phyloP scores from a whole-genome alignment of 1,140 invertebrate species.

The Goniozus legneri region DNA sequence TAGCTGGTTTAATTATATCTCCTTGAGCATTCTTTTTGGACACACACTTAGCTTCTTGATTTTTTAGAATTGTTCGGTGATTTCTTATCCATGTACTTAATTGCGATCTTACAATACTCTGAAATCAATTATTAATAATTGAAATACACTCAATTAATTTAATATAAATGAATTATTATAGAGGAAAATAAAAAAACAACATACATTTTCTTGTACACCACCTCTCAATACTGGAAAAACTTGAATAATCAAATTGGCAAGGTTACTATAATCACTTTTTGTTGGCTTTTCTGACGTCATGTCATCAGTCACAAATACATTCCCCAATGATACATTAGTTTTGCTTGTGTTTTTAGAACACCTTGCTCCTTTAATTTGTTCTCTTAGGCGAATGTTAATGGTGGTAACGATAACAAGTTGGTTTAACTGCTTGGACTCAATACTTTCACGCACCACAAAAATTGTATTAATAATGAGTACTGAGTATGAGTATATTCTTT shows the following conservation, averaged over 20 bases:
- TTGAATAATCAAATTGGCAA: background rate
- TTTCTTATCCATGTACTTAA: background rate
- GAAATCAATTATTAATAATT: background rate
- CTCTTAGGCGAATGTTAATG: background rate
- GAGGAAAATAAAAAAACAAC: no score
- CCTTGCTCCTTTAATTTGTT: background rate
- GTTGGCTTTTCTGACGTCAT: no score
- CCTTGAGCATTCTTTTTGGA: no score
- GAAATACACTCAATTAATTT: background rate
- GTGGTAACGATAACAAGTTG: no score
- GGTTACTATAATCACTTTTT: constrained; percentile 1
- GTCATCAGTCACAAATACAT: constrained; percentile 3
- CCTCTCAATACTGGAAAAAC: constrained; percentile 4
- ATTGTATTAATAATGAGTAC: no score
- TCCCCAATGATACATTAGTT: constrained; percentile 7
- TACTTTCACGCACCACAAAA: no score
- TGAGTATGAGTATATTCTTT: no score
- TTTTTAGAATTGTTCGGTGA: background rate
- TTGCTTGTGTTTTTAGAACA: constrained; percentile 1
- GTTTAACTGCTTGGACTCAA: no score
- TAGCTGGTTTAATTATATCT: no score
- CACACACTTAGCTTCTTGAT: no score
- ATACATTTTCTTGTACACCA: constrained; percentile 4
- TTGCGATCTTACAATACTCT: background rate
- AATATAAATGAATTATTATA: background rate